Conservation (phyloP, 2,113 vertebrate genomes). For the Psophia crepitans region DNA sequence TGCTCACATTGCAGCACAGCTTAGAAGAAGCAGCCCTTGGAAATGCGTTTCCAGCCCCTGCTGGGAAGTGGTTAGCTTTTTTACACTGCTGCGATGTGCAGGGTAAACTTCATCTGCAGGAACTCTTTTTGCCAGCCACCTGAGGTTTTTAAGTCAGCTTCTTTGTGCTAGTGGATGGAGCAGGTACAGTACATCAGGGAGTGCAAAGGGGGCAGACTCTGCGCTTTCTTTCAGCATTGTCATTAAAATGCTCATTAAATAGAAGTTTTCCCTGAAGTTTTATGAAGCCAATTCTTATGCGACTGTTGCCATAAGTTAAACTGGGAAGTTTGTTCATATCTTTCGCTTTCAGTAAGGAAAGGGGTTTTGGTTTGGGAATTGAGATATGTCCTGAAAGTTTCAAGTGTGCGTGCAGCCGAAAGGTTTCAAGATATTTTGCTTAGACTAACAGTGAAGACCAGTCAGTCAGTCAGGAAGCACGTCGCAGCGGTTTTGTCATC, state of each 20-base stretch:
- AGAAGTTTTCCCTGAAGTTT: background rate
- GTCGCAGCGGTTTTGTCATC: background rate
- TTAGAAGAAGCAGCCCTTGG: background rate
- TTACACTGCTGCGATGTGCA: fast-evolving
- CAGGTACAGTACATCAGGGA: background rate
- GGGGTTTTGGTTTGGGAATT: background rate
- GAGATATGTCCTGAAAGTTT: background rate
- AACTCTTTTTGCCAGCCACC: background rate
- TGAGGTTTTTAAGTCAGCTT: background rate
- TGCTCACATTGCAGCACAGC: background rate
- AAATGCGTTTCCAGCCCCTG: background rate
- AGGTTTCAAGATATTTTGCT: background rate
- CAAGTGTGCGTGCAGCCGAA: background rate
- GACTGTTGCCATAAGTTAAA: background rate
- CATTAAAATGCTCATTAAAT: background rate
- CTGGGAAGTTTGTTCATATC: background rate
- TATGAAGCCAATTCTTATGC: background rate
- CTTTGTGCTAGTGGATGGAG: background rate
- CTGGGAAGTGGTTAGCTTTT: background rate
- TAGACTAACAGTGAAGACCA: background rate
- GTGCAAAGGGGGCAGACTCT: background rate
- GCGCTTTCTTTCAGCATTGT: background rate
- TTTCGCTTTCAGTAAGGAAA: background rate
- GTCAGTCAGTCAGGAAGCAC: background rate
- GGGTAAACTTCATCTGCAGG: background rate